Percentiles rank a stretch among this genome's conserved stretches.
These are phyloP conservation scores for Urocolius indicus DNA, from an alignment of 2,113 vertebrate genomes.

Conservation along the genomic window DNA sequence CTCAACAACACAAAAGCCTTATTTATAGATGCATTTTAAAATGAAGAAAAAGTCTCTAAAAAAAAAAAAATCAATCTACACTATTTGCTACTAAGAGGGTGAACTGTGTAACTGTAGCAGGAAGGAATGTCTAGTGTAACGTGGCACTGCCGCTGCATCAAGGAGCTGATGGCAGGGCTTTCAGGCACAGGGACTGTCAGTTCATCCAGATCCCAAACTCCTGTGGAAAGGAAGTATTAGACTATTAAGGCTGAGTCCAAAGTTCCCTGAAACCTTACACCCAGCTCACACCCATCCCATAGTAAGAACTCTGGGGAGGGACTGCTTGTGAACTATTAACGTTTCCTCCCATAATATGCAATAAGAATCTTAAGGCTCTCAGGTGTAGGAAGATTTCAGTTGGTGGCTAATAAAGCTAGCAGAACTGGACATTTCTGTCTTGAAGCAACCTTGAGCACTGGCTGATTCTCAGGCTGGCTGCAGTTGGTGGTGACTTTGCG, in stretches of 20 bases:
- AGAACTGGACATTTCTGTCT: background rate
- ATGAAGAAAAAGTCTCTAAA: background rate
- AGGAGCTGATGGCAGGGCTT: background rate
- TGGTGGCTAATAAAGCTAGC: background rate
- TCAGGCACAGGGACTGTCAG: fast-evolving
- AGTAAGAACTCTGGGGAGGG: background rate
- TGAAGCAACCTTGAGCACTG: background rate
- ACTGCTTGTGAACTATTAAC: background rate
- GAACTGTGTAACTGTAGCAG: background rate
- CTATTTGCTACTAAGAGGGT: background rate
- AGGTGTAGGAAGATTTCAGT: background rate
- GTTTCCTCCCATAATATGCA: background rate
- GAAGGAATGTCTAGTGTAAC: background rate
- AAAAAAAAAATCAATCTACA: background rate
- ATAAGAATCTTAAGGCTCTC: background rate
- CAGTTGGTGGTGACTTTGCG: background rate
- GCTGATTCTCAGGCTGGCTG: background rate
- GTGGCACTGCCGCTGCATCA: background rate
- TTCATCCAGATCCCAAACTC: background rate
- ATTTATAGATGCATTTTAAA: background rate
- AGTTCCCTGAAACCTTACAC: background rate
- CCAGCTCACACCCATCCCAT: background rate
- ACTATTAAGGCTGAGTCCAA: background rate
- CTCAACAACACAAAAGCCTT: background rate
- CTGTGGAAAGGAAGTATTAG: background rate